Evolutionary conservation across 2,797 vertebrate genomes (phyloP), one percentile per base, ranked within the genome.

Genomic region (Etheostoma nigrum): DNA sequence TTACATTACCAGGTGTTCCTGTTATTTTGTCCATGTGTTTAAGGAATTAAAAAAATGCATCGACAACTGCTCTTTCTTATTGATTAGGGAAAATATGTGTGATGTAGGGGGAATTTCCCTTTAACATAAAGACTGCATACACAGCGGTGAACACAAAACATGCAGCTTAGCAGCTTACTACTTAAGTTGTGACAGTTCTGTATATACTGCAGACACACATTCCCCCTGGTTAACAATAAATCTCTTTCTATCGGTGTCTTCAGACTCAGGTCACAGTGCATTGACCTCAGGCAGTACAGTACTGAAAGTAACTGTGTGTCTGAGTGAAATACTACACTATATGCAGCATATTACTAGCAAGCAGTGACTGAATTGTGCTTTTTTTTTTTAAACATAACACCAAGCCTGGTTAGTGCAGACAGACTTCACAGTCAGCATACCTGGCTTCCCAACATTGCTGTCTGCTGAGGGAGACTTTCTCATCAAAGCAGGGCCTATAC

Each of bases 381-480:
- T 60, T 25, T 25, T 27, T 27, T 49, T 55, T 65, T 45, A 72
- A 54, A 82, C 61, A 87, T 47, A 45, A 72, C 70, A 83, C 36
- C 81, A 79, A 81, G 81, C 66, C 80, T 49, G 64, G 81, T 86
- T 64, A 86, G 84, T 85, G 87, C 81, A 74, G 59, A 85, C 81
- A 61, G 69, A 85, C 86, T 79, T 61, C 71, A 79, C 82, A 84
- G 72, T 76, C 72, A 23, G 89, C 95, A 95, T 97, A 96, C 96
- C 95, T 95, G 94, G 85, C 87, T 92, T 90, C 83, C 91, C 87
- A 93, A 92, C 78, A 94, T 85, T 94, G 93, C 90, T 84, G 88
- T 95, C 94, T 94, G 93, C 91, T 92, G 91, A 93, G 89, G 92
- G 87, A 88, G 93, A 88, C 85, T 95, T 95, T 95, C 94, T 95